Evolutionary conservation across 2,888 invertebrate genomes (phyloP), one percentile per base, ranked within the genome.

Genomic region (Tenthredo amoena): DNA sequence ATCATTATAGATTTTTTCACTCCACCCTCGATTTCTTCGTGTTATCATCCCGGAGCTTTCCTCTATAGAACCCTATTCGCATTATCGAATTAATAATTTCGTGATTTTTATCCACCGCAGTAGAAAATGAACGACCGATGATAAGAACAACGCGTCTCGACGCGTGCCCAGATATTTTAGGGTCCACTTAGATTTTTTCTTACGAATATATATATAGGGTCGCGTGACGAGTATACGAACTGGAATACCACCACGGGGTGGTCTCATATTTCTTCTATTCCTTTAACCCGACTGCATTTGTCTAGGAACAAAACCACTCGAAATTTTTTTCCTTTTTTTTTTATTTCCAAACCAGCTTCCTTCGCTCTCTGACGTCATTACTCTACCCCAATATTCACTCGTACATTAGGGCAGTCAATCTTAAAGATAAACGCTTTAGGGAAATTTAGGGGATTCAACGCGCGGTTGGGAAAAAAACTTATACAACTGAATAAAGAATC

Each of bases 261-360:
- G 50, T 77, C 77, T 77, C 77, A 34, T 77, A 55, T 77, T 77
- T 77, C 50, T 77, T 55, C 50, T 77, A 50, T 31, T 34, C 55
- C 34, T 77, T 77, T 55, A 18, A 12, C 77, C 50, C 26, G 40
- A 50, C 34, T 55, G 77, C 77, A 55, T 50, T 77, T 55, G 31
- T 77, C 77, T 77, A 34, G 55, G 77, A 34, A 77, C 31, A 77
- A 55, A 40, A 77, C 50, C 77, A 77, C 77, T 77, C 34, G 77
- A 55, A 50, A 77, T 50, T 31, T 77, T 31, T 74, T 40, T 5
- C 1, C 21, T 21, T 47, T 26, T 4, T 15, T 76, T 47, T 47
- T 50, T 47, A 4, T 76, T 47, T 9, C 12, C 15, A 47, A 77
- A 31, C 76, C 43, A 74, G 72, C 43, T 43, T 34, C 18, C 50